Conservation (phyloP, 2,888 invertebrate species). For the Euplagia quadripunctaria region DNA sequence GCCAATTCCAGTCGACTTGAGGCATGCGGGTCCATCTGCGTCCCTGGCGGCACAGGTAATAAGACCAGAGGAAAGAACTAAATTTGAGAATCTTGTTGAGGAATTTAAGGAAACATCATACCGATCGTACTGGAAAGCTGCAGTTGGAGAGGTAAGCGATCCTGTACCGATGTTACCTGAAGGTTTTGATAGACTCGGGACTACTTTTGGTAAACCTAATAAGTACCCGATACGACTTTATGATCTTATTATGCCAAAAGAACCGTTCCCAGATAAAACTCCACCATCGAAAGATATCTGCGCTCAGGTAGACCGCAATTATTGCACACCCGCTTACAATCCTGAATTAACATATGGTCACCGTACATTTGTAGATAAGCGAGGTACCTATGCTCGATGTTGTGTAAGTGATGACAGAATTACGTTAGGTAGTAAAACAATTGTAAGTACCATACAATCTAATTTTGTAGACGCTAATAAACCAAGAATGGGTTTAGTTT, state of each 20-base stretch:
- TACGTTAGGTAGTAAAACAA: conserved; percentile 64
- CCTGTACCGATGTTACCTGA: conserved; percentile 76
- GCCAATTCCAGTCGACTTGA: conserved; percentile 65
- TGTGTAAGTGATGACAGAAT: conserved; percentile 77
- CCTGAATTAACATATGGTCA: conserved; percentile 79
- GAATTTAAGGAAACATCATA: conserved; percentile 76
- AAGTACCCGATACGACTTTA: conserved; percentile 66
- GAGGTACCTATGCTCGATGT: conserved; percentile 79
- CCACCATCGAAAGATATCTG: conserved; percentile 61
- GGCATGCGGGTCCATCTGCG: conserved; percentile 64
- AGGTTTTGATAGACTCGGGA: conserved; percentile 67
- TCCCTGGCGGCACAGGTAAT: conserved; percentile 59
- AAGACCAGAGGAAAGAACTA: conserved; percentile 70
- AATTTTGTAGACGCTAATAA: conserved; percentile 70
- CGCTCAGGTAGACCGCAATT: conserved; percentile 66
- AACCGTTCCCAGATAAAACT: conserved; percentile 69
- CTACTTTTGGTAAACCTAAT: conserved; percentile 74
- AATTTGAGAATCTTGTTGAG: conserved; percentile 71
- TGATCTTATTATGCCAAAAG: conserved; percentile 77
- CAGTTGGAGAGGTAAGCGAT: conserved; percentile 67
- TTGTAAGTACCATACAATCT: conserved; percentile 75
- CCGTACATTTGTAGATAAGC: conserved; percentile 75
- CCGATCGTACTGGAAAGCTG: conserved; percentile 75
- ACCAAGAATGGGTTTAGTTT: conserved; percentile 71
- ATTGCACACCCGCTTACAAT: conserved; percentile 76